Evolutionary conservation across 2,113 vertebrate genomes (phyloP).

Genomic region (Apodemus speciosus): DNA sequence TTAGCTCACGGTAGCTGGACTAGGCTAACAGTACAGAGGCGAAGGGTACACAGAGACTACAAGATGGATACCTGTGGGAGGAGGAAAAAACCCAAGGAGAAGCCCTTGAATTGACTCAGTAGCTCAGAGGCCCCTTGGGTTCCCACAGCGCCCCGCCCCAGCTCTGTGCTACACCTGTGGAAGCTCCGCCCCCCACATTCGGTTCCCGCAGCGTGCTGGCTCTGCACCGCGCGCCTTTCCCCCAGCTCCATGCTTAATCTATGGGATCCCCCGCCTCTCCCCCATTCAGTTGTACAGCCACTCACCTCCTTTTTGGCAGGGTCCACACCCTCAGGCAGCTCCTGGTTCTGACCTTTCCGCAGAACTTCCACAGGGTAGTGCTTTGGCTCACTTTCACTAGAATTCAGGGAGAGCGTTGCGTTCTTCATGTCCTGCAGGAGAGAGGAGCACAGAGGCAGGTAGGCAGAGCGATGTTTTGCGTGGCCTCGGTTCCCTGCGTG

Average conservation of each 20-base stretch:
- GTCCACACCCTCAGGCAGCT: slow-evolving; percentile 89
- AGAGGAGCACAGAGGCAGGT: background rate
- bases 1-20: background rate
- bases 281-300: background rate
- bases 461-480: background rate
- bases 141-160: rapidly evolving
- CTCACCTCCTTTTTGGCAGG: slow-evolving; percentile 89
- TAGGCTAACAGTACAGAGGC: background rate
- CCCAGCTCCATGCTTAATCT: background rate
- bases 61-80: background rate
- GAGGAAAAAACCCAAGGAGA: background rate
- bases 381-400: slow-evolving; percentile 37
- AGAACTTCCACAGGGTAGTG: slow-evolving; percentile 85
- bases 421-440: slow-evolving; percentile 76
- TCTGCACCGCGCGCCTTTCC: background rate
- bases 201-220: background rate
- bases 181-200: background rate
- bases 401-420: slow-evolving; percentile 47
- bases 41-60: too few species aligned
- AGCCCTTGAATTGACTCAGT: background rate
- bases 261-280: background rate
- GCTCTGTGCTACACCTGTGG: background rate
- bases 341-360: slow-evolving; percentile 82
- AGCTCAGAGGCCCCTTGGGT: background rate
- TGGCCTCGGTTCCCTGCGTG: background rate